Base-by-base conservation (phyloP, 2,888 invertebrate genomes). In the Epsilonema sp. region DNA sequence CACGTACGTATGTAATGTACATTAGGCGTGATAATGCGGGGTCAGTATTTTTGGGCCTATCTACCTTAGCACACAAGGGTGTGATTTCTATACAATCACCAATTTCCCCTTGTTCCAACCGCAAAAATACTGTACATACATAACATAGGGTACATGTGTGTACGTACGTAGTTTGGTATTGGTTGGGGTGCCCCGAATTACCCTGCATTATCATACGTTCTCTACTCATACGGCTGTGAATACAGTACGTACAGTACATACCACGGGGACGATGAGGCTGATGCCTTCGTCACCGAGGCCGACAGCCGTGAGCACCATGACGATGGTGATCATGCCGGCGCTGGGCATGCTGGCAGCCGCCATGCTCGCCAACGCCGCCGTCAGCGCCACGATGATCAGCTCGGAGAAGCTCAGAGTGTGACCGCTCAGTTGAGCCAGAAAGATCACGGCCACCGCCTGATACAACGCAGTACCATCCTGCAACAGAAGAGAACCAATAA, bases 371-470 rank as follows among this genome's bases (percentile, higher is more conserved):
- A 49, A 40, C 2, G 37, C 26, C 3, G 49, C 26, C 2, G 47
- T 49, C 16, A 49, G 40, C n/a, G 24, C 46, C 24, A 47, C 36
- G 31, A 49, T 22, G 5, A 90, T 76, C 55, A 87, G 78, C 64
- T 82, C 78, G 25, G 84, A 83, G 54, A 86, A 77, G 19, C 80
- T 77, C 69, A 89, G 77, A 26, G 77, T 73, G 49, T 83, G 74
- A 55, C 77, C 76, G 59, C 82, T 75, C 54, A 85, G 76, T 69
- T 92, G 92, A 31, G 53, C 48, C 1, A 53, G 37, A 46, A 51
- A 51, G 5, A 51, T 36, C 4, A 50, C 36, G 0, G 40, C 41
- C n/a, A 47, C 19, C 2, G 49, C 45, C 11, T 50, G 47, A 38
- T 52, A 51, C 26, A 53, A 46, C 3, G 51, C 51, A 1, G 51